A percentile compares a stretch with the other conserved stretches of the same genome.
phyloP scores from a whole-genome alignment of 2,797 vertebrate species.

The Pseudochirops corinnae region DNA sequence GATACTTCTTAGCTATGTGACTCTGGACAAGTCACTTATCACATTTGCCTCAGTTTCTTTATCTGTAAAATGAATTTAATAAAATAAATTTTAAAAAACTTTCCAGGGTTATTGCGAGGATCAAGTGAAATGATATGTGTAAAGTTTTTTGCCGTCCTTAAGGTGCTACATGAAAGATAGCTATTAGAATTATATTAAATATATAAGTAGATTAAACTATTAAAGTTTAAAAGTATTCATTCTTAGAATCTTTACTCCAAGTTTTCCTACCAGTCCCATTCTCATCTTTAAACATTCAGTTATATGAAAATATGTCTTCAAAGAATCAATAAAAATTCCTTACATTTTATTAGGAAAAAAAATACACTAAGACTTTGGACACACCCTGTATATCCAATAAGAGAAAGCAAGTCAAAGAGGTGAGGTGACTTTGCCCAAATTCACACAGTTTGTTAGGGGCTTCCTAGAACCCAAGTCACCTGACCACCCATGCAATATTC shows the following conservation, averaged over 20 bases:
- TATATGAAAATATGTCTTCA: conserved; percentile 32
- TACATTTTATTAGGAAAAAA: conserved; percentile 36
- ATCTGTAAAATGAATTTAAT: not conserved
- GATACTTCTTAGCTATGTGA: not conserved
- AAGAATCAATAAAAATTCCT: conserved; percentile 28
- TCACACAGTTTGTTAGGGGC: not conserved
- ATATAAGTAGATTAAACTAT: not conserved
- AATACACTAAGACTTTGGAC: not conserved
- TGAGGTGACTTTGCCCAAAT: not conserved
- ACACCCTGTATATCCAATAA: not conserved
- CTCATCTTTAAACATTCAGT: not conserved
- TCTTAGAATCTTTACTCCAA: not conserved
- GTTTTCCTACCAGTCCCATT: conserved; percentile 37
- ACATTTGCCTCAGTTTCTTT: not conserved
- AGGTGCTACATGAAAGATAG: not conserved
- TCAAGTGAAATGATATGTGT: not conserved
- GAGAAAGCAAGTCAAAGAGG: not conserved
- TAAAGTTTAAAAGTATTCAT: not conserved
- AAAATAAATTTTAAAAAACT: not conserved
- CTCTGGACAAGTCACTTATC: not conserved
- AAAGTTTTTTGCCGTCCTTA: not conserved
- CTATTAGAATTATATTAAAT: not conserved
- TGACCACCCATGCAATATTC: not conserved
- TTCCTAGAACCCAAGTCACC: not conserved
- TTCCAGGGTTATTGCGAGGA: not conserved